Evolutionary conservation across 2,888 invertebrate genomes (phyloP).

Genomic region (Odontocolon sp.): DNA sequence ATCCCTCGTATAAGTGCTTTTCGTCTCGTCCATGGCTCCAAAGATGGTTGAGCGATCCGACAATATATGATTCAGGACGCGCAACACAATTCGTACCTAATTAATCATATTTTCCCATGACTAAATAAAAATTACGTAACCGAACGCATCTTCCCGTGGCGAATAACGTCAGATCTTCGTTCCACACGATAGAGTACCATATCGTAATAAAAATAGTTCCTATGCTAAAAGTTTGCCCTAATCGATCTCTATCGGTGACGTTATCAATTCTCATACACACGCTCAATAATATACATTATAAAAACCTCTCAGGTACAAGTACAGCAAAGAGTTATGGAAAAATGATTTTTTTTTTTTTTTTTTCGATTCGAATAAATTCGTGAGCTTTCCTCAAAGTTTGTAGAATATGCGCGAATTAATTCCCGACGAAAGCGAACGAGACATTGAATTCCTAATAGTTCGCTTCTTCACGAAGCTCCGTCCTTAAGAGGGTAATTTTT

Average conservation of each 20-base stretch:
- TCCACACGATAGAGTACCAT: conserved; percentile 18
- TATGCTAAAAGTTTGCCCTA: conserved; percentile 20
- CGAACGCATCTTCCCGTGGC: background rate
- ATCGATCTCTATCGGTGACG: conserved; percentile 5
- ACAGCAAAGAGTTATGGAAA: conserved; percentile 53
- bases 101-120: background rate
- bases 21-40: background rate
- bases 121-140: background rate
- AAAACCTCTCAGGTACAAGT: conserved; percentile 65
- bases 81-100: background rate
- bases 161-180: conserved; percentile 13
- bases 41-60: conserved; percentile 6
- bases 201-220: conserved; percentile 54
- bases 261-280: conserved; percentile 13
- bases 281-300: conserved; percentile 55
- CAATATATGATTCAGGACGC: background rate
- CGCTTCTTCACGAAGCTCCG: background rate
- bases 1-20: background rate
- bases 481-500: conserved; percentile 11
- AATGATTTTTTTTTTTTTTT: conserved; percentile 11
- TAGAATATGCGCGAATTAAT: background rate
- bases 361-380: conserved; percentile 22
- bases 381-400: background rate
- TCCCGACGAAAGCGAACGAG: conserved; percentile 15
- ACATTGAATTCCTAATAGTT: background rate